These are phyloP conservation scores for Xestoiulus laeticollis DNA, from an alignment of 2,888 invertebrate genomes.

Conservation along the genomic window DNA sequence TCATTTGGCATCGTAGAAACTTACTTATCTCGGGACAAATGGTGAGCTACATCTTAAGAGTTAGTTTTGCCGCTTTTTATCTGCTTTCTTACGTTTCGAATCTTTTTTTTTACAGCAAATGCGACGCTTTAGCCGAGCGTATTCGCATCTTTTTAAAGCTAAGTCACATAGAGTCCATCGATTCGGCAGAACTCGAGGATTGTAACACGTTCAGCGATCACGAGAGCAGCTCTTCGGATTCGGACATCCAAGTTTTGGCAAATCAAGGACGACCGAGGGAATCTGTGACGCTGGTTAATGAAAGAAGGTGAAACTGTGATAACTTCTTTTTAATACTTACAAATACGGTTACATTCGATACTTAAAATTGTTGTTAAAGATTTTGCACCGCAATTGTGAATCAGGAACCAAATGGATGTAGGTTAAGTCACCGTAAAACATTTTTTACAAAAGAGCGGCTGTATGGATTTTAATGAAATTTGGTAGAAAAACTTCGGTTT, in stretches of 20 bases:
- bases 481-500: no score
- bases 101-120: conserved; percentile 48
- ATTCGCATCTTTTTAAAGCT: conserved; percentile 53
- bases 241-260: neutral
- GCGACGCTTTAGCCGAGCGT: conserved; percentile 36
- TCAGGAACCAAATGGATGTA: no score
- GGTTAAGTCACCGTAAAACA: no score
- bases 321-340: neutral
- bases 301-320: conserved; percentile 34
- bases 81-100: neutral
- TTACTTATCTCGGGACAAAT: neutral
- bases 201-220: neutral
- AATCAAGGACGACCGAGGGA: conserved; percentile 37
- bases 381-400: no score
- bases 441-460: no score
- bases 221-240: conserved; percentile 49
- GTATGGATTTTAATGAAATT: no score
- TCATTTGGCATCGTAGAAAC: conserved; percentile 49
- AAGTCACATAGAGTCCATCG: conserved; percentile 50
- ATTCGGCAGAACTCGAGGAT: neutral
- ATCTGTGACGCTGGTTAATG: conserved; percentile 39
- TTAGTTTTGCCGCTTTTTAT: neutral
- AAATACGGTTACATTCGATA: neutral
- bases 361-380: no score
- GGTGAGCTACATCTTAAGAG: conserved; percentile 44